A percentile compares a stretch with the other conserved stretches of the same genome.
Evolutionary conservation across 2,113 vertebrate genomes (phyloP).

Genomic region (Anthoscopus minutus): DNA sequence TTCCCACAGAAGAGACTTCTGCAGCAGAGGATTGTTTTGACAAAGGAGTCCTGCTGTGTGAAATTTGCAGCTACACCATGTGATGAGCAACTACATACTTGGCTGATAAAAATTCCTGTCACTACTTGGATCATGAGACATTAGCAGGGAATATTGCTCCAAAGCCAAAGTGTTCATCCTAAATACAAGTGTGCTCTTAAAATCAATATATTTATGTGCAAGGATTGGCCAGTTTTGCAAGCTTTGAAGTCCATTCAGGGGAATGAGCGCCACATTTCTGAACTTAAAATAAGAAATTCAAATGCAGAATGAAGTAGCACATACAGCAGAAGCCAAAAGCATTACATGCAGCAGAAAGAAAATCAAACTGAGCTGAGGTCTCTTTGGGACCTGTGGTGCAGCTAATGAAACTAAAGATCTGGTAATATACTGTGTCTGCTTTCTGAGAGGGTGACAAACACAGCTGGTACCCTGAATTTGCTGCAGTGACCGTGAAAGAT

Average conservation of each 20-base stretch:
- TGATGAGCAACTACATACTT: neutral
- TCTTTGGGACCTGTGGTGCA: neutral
- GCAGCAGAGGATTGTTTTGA: neutral
- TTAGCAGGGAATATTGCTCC: neutral
- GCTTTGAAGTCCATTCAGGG: neutral
- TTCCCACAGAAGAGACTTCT: neutral
- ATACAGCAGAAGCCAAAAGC: neutral
- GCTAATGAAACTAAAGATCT: neutral
- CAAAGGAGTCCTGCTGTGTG: slow-evolving; percentile 6
- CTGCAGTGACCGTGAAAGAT: neutral
- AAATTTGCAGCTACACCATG: neutral
- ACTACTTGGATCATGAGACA: neutral
- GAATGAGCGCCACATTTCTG: neutral
- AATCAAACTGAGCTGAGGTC: neutral
- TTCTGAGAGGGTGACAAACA: neutral
- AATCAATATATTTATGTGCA: neutral
- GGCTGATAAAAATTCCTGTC: neutral
- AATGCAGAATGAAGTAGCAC: neutral
- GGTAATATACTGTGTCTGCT: neutral
- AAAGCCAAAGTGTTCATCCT: neutral
- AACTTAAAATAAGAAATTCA: neutral
- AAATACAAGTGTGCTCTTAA: neutral
- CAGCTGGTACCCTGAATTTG: neutral
- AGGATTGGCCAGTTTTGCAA: neutral
- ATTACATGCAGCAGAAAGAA: neutral